Evolutionary conservation across 1,140 invertebrate species (phyloP), one percentile per base, ranked within the genome.

Genomic region (Brachionus sp.): DNA sequence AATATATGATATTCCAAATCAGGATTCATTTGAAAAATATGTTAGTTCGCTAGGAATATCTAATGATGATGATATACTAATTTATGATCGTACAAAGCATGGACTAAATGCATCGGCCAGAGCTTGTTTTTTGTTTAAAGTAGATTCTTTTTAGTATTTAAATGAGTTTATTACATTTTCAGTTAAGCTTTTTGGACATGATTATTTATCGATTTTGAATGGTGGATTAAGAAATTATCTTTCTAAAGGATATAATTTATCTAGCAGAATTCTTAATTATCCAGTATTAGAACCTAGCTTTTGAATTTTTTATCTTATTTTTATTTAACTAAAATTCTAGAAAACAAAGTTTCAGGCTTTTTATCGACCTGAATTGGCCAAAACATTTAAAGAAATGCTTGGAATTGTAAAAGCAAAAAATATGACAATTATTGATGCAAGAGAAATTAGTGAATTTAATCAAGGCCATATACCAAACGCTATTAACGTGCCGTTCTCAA

Each of bases 41-140:
- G 84, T 82, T 5, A 46, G 84, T 50, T 64, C 70, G 9, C 83
- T 82, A 6, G 86, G 86, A 0, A 83, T 86, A 46, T 78, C 77
- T 44, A 80, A 84, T 25, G 64, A 83, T 42, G 39, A 83, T n/a
- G 84, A 84, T 33, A 75, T 86, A 13, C 75, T 86, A 10, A 7
- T 86, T 16, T 86, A 86, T 77, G 84, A 85, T 42, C 50, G 83
- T 13, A 66, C 62, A 13, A 19, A 64, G 7, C 19, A 33, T 64
- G 85, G 86, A 5, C 84, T 84, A 37, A 85, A 84, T 70, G 29
- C 84, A 39, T 84, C 84, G n/a, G 80, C 84, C n/a, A 33, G 85
- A 35, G 85, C 84, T 4, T 86, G 85, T 85, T 86, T 85, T 85
- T 85, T 84, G 39, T 85, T 86, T 23, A 85, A 83, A 73, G 86